phyloP scores from a whole-genome alignment of 2,797 vertebrate genomes.

The Halcyon leucocephala region DNA sequence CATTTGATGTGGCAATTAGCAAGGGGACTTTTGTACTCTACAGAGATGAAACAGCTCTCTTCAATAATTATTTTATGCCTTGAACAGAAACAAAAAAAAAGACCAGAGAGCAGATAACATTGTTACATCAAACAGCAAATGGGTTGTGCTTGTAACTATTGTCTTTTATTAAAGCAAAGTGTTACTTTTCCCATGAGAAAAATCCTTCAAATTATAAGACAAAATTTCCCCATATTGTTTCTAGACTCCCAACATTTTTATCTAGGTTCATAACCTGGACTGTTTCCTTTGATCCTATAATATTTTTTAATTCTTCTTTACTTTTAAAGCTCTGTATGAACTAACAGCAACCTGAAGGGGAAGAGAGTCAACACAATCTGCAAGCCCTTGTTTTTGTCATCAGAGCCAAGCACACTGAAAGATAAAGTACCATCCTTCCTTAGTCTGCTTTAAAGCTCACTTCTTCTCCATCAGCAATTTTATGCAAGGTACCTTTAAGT shows the following conservation, averaged over 20 bases:
- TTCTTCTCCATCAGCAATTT: not conserved
- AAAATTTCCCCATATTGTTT: constrained; percentile 34
- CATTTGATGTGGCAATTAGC: constrained; percentile 95
- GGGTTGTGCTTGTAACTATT: constrained; percentile 70
- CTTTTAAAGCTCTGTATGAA: constrained; percentile 26
- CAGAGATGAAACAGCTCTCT: constrained; percentile 82
- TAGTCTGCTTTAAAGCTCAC: not conserved
- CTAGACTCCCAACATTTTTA: constrained; percentile 14
- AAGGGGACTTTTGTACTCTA: constrained; percentile 84
- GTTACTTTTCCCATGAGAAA: constrained; percentile 89
- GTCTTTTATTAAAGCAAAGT: constrained; percentile 79
- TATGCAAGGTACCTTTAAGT: not conserved
- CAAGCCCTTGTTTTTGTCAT: not conserved
- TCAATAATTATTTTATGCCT: constrained; percentile 87
- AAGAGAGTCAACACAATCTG: not conserved
- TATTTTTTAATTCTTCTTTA: not conserved
- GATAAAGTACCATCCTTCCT: not conserved
- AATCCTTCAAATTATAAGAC: constrained; percentile 54
- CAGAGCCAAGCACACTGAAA: not conserved
- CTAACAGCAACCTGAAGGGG: constrained; percentile 47
- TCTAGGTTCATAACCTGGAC: constrained; percentile 23
- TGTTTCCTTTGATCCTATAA: constrained; percentile 20
- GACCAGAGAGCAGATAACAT: constrained; percentile 77
- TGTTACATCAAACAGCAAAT: constrained; percentile 84
- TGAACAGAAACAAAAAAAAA: constrained; percentile 79